Evolutionary conservation across 1,140 invertebrate species (phyloP).

Genomic region (Tetragonula clypearis): DNA sequence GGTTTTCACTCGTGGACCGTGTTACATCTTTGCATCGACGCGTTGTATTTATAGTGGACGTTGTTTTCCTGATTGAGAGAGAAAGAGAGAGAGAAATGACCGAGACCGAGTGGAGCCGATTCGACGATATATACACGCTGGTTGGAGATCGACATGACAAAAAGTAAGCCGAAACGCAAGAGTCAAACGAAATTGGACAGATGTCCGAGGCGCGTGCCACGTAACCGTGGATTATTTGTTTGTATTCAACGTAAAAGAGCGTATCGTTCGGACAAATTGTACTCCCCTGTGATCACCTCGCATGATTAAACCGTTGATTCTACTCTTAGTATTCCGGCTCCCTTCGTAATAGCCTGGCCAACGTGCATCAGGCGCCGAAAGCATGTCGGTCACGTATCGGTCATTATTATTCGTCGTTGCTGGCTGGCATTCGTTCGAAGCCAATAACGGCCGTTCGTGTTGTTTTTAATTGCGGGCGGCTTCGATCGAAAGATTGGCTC

Average conservation of each 20-base stretch:
- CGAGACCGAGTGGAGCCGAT: neutral
- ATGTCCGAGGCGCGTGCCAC: constrained; percentile 48
- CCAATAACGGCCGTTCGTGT: constrained; percentile 19
- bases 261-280: constrained; percentile 62
- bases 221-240: constrained; percentile 14
- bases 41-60: constrained; percentile 24
- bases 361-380: neutral
- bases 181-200: neutral
- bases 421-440: neutral
- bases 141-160: neutral
- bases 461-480: constrained; percentile 25
- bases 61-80: neutral
- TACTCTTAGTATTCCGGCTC: constrained; percentile 39
- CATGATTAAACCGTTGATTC: constrained; percentile 53
- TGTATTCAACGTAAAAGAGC: constrained; percentile 56
- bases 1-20: neutral
- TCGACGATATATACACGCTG: too few relatives aligned
- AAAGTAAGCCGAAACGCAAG: too few relatives aligned
- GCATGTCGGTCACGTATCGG: constrained; percentile 48
- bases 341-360: constrained; percentile 28
- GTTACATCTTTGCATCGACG: neutral
- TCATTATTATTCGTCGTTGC: constrained; percentile 54
- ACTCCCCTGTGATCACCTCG: constrained; percentile 35
- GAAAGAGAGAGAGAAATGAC: neutral
- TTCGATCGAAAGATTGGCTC: neutral